Evolutionary conservation across 2,888 invertebrate species (phyloP).

Genomic region (Drosophila macrothrix): DNA sequence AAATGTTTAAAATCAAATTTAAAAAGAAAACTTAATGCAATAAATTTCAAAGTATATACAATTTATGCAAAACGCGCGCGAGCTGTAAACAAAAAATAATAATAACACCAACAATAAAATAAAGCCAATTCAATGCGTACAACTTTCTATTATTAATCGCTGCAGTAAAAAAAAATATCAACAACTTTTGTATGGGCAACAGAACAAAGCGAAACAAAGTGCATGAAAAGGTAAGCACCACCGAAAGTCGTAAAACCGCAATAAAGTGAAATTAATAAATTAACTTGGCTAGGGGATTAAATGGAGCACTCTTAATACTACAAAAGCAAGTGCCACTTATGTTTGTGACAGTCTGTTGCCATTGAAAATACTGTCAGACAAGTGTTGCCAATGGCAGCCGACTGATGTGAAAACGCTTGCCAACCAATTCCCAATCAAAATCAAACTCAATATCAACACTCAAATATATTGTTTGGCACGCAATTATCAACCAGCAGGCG

Average conservation of each 20-base stretch:
- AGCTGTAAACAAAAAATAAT: slow-evolving; percentile 42
- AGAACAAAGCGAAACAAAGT: neutral
- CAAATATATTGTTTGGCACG: slow-evolving; percentile 18
- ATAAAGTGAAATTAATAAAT: slow-evolving; percentile 1
- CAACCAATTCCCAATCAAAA: slow-evolving; percentile 24
- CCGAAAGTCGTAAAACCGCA: neutral
- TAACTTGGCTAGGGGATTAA: neutral
- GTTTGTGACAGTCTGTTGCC: slow-evolving; percentile 14
- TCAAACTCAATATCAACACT: slow-evolving; percentile 46
- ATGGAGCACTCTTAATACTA: neutral
- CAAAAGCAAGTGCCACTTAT: slow-evolving; percentile 3
- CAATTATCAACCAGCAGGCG: slow-evolving; percentile 9
- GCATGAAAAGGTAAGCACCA: slow-evolving; percentile 38
- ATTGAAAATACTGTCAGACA: slow-evolving; percentile 15
- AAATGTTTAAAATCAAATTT: slow-evolving; percentile 5
- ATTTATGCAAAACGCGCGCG: slow-evolving; percentile 59
- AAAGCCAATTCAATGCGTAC: slow-evolving; percentile 7
- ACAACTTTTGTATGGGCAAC: slow-evolving; percentile 34
- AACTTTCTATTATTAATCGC: slow-evolving; percentile 12
- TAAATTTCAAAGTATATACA: slow-evolving; percentile 29
- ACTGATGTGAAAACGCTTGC: neutral
- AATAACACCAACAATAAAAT: slow-evolving; percentile 18
- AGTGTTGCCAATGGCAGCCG: slow-evolving; percentile 4
- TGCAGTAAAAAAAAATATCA: slow-evolving; percentile 7
- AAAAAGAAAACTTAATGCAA: slow-evolving; percentile 8